These are phyloP conservation scores for Adelges cooleyi DNA, from an alignment of 1,140 invertebrate species.

Conservation along the genomic window DNA sequence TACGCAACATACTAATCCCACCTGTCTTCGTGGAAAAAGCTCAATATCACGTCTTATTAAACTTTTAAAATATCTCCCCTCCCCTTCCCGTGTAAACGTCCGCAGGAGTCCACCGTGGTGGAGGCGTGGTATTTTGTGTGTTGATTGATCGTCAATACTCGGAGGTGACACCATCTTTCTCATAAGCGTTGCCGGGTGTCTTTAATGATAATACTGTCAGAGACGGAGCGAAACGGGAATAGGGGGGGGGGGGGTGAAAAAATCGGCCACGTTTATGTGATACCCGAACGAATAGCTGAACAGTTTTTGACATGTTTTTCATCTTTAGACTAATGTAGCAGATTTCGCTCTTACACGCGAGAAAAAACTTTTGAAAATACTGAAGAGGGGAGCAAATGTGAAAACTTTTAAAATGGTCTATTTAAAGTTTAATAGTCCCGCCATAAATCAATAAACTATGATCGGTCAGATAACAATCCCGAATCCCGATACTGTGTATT, in stretches of 20 bases:
- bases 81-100: not conserved
- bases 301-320: slow-evolving; percentile 11
- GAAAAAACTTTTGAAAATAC: not conserved
- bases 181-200: not conserved
- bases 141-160: slow-evolving; percentile 18
- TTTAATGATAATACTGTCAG: slow-evolving; percentile 1
- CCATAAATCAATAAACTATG: not conserved
- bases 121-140: not conserved
- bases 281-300: not conserved
- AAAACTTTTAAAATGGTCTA: not conserved
- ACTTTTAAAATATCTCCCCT: slow-evolving; percentile 9
- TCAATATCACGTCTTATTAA: slow-evolving; percentile 19
- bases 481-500: not conserved
- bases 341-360: not conserved
- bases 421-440: not conserved
- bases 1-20: slow-evolving; percentile 11
- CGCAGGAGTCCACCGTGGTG: not conserved
- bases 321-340: not conserved
- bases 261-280: too few species aligned
- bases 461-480: not conserved
- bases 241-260: too few species aligned
- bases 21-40: not conserved
- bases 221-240: not conserved
- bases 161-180: slow-evolving; percentile 22
- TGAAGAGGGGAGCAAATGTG: not conserved